These are phyloP conservation scores for Muschampia plurimacula DNA, from an alignment of 2,888 invertebrate genomes.

Conservation along the genomic window DNA sequence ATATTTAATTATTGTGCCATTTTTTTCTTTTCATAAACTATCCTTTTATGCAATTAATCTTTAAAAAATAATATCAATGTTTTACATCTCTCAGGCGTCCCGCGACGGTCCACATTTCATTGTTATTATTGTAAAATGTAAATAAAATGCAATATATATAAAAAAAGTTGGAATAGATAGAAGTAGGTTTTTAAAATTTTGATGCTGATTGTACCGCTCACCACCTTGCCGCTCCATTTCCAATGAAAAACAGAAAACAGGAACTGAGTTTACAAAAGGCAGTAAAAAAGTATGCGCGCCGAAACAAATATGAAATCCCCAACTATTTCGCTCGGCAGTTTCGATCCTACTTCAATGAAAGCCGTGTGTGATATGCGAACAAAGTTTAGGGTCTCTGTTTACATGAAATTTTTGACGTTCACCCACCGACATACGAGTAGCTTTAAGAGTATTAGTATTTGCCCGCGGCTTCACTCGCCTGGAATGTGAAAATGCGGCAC, in stretches of 20 bases:
- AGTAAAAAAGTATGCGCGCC: constrained; percentile 15
- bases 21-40: no score
- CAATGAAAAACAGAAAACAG: background rate
- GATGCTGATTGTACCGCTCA: background rate
- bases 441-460: background rate
- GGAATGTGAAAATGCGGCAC: no score
- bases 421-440: background rate
- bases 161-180: no score
- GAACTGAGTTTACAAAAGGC: constrained; percentile 11
- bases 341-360: constrained; percentile 24
- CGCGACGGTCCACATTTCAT: no score
- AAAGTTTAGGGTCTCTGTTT: constrained; percentile 29
- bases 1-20: no score
- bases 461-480: no score
- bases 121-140: no score
- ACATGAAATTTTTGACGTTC: constrained; percentile 25
- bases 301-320: constrained; percentile 25
- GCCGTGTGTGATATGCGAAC: constrained; percentile 16
- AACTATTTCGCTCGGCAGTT: constrained; percentile 34
- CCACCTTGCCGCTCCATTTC: background rate
- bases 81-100: no score
- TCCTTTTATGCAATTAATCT: no score
- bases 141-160: no score
- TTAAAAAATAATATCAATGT: no score
- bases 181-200: no score